A percentile compares a stretch with the other conserved stretches of the same genome.
These are phyloP conservation scores for Phragmatobia fuliginosa DNA, from an alignment of 2,888 invertebrate genomes.

Conservation along the genomic window DNA sequence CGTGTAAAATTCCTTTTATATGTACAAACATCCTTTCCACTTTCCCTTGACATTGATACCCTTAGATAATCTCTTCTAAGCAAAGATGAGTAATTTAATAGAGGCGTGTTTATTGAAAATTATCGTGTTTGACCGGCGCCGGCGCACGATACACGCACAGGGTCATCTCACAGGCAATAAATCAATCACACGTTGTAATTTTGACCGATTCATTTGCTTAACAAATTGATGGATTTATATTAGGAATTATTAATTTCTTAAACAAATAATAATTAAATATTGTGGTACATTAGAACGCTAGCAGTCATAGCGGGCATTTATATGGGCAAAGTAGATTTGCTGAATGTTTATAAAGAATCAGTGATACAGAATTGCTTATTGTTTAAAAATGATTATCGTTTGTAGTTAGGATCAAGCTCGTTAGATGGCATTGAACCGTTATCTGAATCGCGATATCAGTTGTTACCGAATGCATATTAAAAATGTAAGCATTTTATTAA, in stretches of 20 bases:
- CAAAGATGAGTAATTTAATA: constrained; percentile 64
- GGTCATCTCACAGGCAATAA: constrained; percentile 53
- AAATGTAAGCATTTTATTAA: too few species aligned
- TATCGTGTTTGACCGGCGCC: constrained; percentile 57
- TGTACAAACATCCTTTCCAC: constrained; percentile 42
- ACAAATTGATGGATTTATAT: constrained; percentile 35
- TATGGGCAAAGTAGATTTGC: too few species aligned
- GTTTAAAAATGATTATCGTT: too few species aligned
- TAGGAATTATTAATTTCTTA: constrained; percentile 5
- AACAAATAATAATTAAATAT: not conserved
- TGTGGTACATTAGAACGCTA: too few species aligned
- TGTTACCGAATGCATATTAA: too few species aligned
- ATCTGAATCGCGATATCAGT: too few species aligned
- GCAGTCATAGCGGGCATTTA: too few species aligned
- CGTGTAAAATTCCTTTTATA: not conserved
- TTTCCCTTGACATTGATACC: constrained; percentile 60
- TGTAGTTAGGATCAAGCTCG: too few species aligned
- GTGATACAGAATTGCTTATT: too few species aligned
- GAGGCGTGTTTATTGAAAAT: constrained; percentile 65
- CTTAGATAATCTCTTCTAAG: constrained; percentile 58
- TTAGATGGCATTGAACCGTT: too few species aligned
- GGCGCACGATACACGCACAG: constrained; percentile 48
- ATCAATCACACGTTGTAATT: constrained; percentile 62
- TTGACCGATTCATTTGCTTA: constrained; percentile 50
- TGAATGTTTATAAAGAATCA: too few species aligned